Percentiles rank a stretch among this genome's conserved stretches.
Evolutionary conservation across 2,113 vertebrate species (phyloP).

Genomic region (Rhipidura dahli): DNA sequence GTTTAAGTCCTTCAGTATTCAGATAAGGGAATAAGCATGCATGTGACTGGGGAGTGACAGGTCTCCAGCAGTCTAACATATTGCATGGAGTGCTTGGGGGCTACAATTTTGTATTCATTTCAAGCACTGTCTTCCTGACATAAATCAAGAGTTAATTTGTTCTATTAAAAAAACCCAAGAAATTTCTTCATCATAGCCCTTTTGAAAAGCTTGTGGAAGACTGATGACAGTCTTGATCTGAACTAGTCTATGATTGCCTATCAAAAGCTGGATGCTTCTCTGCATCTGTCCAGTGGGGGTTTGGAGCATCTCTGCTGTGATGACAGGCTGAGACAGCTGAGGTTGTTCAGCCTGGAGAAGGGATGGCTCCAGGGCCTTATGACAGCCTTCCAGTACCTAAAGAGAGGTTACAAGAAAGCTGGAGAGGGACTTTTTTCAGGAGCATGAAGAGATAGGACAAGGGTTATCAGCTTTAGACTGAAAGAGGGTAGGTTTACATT

Average conservation of each 20-base stretch:
- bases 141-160: not conserved
- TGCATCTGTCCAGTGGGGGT: not conserved
- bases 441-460: not conserved
- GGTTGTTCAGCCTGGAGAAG: not conserved
- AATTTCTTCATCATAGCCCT: not conserved
- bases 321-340: not conserved
- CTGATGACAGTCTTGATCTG: not conserved
- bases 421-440: not conserved
- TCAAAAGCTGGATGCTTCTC: not conserved
- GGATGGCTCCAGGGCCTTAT: not conserved
- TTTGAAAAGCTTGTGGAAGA: not conserved
- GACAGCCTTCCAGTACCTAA: not conserved
- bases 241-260: not conserved
- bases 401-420: not conserved
- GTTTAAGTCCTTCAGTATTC: not conserved
- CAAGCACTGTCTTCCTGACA: not conserved
- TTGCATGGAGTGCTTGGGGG: not conserved
- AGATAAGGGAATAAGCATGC: not conserved
- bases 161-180: not conserved
- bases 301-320: not conserved
- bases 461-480: not conserved
- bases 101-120: not conserved
- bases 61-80: not conserved
- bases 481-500: not conserved
- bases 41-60: not conserved